These are phyloP conservation scores for Drosophila anomalipes DNA, from an alignment of 2,888 invertebrate genomes.

Conservation along the genomic window DNA sequence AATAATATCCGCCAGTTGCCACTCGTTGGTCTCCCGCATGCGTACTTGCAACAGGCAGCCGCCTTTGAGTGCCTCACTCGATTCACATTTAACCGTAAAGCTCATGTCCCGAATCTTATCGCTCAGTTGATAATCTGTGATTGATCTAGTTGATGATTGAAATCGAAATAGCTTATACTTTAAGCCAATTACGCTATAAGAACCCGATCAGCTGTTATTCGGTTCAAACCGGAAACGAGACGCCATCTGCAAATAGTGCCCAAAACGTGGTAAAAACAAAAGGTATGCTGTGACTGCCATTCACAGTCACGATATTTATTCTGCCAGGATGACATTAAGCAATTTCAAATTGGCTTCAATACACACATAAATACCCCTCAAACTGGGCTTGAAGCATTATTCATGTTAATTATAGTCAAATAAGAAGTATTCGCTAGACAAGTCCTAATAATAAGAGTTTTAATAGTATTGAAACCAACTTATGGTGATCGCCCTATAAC, in stretches of 20 bases:
- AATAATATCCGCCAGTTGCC: conserved; percentile 98
- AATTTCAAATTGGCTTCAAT: not conserved
- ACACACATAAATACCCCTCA: not conserved
- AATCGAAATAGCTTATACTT: not conserved
- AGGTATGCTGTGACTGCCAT: not conserved
- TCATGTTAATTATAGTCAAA: not conserved
- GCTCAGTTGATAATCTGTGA: not conserved
- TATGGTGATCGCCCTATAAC: not conserved
- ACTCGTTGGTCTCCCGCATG: conserved; percentile 95
- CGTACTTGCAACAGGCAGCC: conserved; percentile 97
- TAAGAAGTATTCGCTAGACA: not conserved
- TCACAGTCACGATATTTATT: not conserved
- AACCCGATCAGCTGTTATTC: not conserved
- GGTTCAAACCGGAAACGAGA: not conserved
- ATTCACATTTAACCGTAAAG: not conserved
- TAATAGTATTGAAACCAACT: not conserved
- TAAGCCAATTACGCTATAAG: not conserved
- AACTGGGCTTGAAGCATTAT: not conserved
- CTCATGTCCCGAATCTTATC: conserved; percentile 1
- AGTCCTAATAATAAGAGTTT: not conserved
- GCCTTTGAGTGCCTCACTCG: conserved; percentile 91
- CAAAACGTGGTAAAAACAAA: not conserved
- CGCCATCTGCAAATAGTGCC: not conserved
- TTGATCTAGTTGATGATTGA: not conserved
- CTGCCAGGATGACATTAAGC: not conserved